phyloP scores from a whole-genome alignment of 2,888 invertebrate genomes.

The Archaeoteleia sp. region DNA sequence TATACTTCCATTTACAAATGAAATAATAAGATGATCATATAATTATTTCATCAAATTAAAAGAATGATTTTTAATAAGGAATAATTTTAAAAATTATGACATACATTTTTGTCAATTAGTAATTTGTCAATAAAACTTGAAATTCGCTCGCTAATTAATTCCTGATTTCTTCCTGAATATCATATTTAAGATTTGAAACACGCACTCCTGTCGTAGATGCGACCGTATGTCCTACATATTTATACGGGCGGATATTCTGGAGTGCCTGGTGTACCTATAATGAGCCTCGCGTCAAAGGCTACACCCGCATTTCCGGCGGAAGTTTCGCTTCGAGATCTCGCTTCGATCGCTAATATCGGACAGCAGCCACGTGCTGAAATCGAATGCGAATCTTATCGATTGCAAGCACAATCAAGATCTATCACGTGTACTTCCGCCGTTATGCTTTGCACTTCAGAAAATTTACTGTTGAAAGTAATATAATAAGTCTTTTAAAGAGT shows the following conservation, averaged over 20 bases:
- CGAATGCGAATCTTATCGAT: slow-evolving; percentile 22
- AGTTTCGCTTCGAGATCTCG: slow-evolving; percentile 51
- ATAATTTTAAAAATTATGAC: too few species aligned
- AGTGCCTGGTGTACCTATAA: slow-evolving; percentile 27
- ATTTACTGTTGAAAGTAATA: too few species aligned
- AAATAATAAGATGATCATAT: too few species aligned
- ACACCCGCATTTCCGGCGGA: slow-evolving; percentile 71
- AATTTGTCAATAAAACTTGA: too few species aligned
- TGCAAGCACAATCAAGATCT: slow-evolving; percentile 1
- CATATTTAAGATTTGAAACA: slow-evolving; percentile 24
- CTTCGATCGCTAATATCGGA: slow-evolving; percentile 22
- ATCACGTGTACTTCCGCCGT: background rate
- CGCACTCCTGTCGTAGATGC: background rate
- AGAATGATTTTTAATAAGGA: too few species aligned
- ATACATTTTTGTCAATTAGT: too few species aligned
- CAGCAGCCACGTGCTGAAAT: slow-evolving; percentile 28
- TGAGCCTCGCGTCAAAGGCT: slow-evolving; percentile 36
- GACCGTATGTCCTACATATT: slow-evolving; percentile 13
- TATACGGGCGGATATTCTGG: slow-evolving; percentile 48
- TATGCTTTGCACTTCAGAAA: too few species aligned
- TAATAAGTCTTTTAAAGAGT: too few species aligned
- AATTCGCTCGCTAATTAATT: too few species aligned
- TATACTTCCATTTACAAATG: too few species aligned
- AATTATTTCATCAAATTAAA: too few species aligned
- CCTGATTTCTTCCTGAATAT: too few species aligned